A percentile compares a stretch with the other conserved stretches of the same genome.
phyloP scores from a whole-genome alignment of 1,140 invertebrate genomes.

The Mactra quadrangularis region DNA sequence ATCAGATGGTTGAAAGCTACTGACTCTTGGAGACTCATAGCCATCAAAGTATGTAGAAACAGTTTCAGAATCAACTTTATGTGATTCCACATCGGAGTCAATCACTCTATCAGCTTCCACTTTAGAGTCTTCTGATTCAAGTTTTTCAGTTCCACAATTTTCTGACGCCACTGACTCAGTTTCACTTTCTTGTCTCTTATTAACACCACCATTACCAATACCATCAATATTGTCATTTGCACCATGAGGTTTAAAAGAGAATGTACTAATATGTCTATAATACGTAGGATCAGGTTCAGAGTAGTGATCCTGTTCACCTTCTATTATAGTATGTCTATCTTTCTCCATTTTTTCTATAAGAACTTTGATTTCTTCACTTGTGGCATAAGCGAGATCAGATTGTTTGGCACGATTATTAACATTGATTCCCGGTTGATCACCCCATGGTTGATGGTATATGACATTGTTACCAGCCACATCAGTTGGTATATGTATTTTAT shows the following conservation, averaged over 20 bases:
- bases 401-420: slow-evolving; percentile 49
- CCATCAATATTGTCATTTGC: not conserved
- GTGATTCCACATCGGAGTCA: slow-evolving; percentile 23
- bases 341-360: slow-evolving; percentile 60
- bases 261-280: slow-evolving; percentile 50
- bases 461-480: not conserved
- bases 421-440: slow-evolving; percentile 16
- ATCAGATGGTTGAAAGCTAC: slow-evolving; percentile 50
- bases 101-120: slow-evolving; percentile 44
- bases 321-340: slow-evolving; percentile 30
- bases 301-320: slow-evolving; percentile 34
- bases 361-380: slow-evolving; percentile 59
- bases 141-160: slow-evolving; percentile 52
- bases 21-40: slow-evolving; percentile 55
- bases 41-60: slow-evolving; percentile 41
- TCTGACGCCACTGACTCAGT: slow-evolving; percentile 35
- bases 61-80: slow-evolving; percentile 27
- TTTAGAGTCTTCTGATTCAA: slow-evolving; percentile 57
- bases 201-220: slow-evolving; percentile 8
- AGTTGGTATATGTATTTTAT: not conserved
- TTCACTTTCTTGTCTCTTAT: slow-evolving; percentile 11
- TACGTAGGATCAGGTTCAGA: slow-evolving; percentile 48
- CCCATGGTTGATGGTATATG: slow-evolving; percentile 56
- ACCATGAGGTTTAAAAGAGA: slow-evolving; percentile 44
- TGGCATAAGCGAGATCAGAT: slow-evolving; percentile 53